Conservation (phyloP, 2,113 vertebrate genomes). For the Phoxinus phoxinus region DNA sequence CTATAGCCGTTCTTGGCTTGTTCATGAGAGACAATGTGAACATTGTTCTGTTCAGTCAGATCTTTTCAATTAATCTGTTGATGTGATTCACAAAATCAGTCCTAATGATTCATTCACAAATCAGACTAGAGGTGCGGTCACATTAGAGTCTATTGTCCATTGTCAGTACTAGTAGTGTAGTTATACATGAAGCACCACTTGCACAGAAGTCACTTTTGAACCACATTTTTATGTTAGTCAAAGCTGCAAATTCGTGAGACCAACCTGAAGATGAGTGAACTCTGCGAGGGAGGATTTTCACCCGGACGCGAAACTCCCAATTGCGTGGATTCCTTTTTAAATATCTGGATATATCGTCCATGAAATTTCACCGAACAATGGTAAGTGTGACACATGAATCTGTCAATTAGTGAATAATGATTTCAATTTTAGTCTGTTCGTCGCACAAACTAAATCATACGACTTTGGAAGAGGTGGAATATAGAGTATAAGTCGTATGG, state of each 20-base stretch:
- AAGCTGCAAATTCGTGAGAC: background rate
- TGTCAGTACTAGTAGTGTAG: background rate
- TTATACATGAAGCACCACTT: no score
- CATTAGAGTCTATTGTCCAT: background rate
- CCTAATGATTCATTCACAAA: background rate
- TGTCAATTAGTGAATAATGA: background rate
- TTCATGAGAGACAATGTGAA: background rate
- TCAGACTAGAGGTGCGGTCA: background rate
- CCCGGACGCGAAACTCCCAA: background rate
- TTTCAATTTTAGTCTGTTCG: background rate
- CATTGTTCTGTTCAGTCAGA: background rate
- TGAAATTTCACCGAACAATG: background rate
- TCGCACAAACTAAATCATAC: background rate
- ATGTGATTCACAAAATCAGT: background rate
- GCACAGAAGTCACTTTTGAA: no score
- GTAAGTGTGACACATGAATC: background rate
- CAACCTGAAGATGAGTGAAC: background rate
- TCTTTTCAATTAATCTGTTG: background rate
- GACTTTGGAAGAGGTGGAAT: background rate
- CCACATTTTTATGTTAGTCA: no score
- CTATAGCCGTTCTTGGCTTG: background rate
- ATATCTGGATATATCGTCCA: background rate
- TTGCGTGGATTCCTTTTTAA: background rate
- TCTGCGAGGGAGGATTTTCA: background rate
- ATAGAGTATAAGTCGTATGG: background rate